Base-by-base conservation (phyloP, 53 echinoderm and acorn worm genomes). In the Mesocentrotus franciscanus region DNA sequence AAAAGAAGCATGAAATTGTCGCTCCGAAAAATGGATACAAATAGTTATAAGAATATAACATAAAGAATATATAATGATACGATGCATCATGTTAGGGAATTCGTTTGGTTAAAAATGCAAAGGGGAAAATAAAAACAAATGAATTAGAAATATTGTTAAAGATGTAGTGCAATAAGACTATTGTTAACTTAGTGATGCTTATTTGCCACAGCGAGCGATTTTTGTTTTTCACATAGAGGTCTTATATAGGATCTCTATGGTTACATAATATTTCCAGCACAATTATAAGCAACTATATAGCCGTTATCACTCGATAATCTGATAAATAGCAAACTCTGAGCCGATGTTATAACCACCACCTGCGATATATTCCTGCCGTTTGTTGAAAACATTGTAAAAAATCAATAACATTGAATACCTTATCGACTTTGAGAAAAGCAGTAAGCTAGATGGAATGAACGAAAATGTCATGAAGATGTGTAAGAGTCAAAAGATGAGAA, bases 351-450 rank as follows among this genome's bases (percentile, higher is more conserved):
- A 49, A 22, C 11, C 59, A 87, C 27, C 87, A 87, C 56, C 58
- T 87, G 87, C 58, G 26, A 27, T 58, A 56, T 55, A n/a, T 87
- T 58, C 24, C 58, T 24, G 8, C 11, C 58, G 57, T 87, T 87
- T 58, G 56, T 58, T 57, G n/a, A 57, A 33, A 17, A 24, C 8
- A 58, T 57, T 33, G n/a, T 9, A 58, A 59, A 59, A 56, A 87
- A 84, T 87, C 58, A 87, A 87, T 84, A 42, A 83, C 20, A 9
- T n/a, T 87, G 87, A 87, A 87, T 87, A 87, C 87, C 87, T 87
- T 59, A 87, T 87, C 11, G 87, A 87, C 22, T 87, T 27, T 87
- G 87, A 87, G 87, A 87, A 87, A 27, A 58, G 87, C 1, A 87
- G 87, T 13, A 87, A 29, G 29, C 87, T 87, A 57, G 9, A 36